Evolutionary conservation across 2,797 vertebrate genomes (phyloP).

Genomic region (Galagoides demidoff): DNA sequence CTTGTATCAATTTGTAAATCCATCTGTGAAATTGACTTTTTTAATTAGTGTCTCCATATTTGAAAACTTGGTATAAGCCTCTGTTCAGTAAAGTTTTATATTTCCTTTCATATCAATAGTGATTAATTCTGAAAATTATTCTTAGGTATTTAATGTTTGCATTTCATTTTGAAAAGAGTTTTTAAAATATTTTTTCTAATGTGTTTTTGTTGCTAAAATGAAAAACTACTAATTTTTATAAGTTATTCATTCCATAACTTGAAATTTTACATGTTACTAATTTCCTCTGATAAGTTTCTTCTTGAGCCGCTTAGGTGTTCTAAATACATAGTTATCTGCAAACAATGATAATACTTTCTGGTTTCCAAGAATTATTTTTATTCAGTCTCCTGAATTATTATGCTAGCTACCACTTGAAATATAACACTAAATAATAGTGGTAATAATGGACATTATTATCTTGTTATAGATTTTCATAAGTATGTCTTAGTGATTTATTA

Average conservation of each 20-base stretch:
- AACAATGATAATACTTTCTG: not conserved
- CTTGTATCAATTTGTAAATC: constrained; percentile 11
- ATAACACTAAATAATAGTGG: not conserved
- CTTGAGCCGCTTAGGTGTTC: not conserved
- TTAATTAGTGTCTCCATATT: not conserved
- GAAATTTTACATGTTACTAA: constrained; percentile 14
- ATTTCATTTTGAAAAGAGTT: constrained; percentile 31
- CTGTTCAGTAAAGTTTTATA: constrained; percentile 43
- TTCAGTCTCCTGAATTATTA: constrained; percentile 11
- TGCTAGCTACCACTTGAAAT: constrained; percentile 5
- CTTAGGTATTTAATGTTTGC: constrained; percentile 1
- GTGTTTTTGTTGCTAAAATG: constrained; percentile 10
- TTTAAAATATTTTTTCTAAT: not conserved
- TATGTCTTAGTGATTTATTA: constrained; percentile 21
- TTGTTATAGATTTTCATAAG: not conserved
- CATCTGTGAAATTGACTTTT: constrained; percentile 34
- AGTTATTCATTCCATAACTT: not conserved
- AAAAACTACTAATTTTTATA: constrained; percentile 10
- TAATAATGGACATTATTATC: not conserved
- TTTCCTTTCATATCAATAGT: constrained; percentile 6
- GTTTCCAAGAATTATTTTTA: not conserved
- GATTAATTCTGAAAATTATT: not conserved
- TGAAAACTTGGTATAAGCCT: not conserved
- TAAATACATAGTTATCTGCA: not conserved
- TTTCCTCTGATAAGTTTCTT: not conserved